These are phyloP conservation scores for Pelecanoides urinatrix DNA, from an alignment of 2,113 vertebrate genomes.

Conservation along the genomic window DNA sequence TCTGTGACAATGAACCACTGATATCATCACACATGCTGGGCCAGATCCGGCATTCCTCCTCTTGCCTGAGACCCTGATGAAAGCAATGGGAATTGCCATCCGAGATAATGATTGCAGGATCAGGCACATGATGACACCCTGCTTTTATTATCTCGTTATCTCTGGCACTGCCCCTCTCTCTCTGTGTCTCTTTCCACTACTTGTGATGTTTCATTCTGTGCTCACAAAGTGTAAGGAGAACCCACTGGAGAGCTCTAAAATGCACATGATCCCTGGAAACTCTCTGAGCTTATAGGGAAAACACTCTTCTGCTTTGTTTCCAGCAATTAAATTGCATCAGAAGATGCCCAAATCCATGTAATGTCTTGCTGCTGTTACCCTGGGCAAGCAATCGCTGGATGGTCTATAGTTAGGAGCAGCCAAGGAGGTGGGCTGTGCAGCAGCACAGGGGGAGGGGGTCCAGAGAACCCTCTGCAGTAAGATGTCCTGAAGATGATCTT, in stretches of 20 bases:
- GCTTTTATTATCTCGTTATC: background rate
- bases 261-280: background rate
- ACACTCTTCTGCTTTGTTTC: background rate
- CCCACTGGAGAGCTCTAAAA: background rate
- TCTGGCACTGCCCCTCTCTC: background rate
- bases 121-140: background rate
- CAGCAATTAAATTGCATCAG: background rate
- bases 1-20: constrained; percentile 36
- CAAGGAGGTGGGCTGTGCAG: background rate
- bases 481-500: background rate
- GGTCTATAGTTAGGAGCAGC: background rate
- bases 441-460: accelerated
- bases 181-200: background rate
- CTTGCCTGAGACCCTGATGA: constrained; percentile 24
- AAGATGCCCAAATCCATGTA: background rate
- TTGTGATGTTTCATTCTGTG: background rate
- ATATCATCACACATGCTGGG: constrained; percentile 16
- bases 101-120: background rate
- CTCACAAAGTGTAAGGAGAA: background rate
- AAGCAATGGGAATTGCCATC: constrained; percentile 30
- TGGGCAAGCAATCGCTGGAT: background rate
- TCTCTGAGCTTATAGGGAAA: background rate
- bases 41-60: constrained; percentile 3
- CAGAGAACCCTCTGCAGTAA: background rate
- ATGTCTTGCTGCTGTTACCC: background rate